These are phyloP conservation scores for Phataginus tetradactyla DNA, from an alignment of 2,797 vertebrate species.

Conservation along the genomic window DNA sequence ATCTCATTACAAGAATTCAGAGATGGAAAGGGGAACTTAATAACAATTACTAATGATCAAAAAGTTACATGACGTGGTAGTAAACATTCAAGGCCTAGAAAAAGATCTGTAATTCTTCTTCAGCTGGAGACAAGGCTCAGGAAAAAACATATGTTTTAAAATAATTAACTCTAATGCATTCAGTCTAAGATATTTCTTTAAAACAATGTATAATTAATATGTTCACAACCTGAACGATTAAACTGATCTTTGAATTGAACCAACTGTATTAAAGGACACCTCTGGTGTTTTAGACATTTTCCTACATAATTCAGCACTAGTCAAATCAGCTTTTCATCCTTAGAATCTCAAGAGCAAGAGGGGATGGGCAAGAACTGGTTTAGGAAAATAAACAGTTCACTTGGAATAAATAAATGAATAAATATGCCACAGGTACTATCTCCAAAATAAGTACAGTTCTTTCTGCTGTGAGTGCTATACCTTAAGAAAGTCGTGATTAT, in stretches of 20 bases:
- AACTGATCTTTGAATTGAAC: not conserved
- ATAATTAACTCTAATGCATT: not conserved
- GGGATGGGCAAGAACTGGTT: not conserved
- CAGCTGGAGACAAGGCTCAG: not conserved
- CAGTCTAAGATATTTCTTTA: not conserved
- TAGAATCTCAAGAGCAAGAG: not conserved
- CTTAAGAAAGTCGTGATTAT: not conserved
- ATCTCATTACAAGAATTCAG: constrained; percentile 39
- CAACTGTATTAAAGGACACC: not conserved
- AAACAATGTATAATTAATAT: not conserved
- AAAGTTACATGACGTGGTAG: constrained; percentile 28
- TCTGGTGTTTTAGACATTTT: not conserved
- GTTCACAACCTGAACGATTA: constrained; percentile 18
- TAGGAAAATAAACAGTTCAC: constrained; percentile 3
- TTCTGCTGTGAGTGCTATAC: not conserved
- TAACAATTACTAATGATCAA: constrained; percentile 39
- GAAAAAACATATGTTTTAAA: not conserved
- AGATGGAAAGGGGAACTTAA: not conserved
- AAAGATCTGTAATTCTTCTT: not conserved
- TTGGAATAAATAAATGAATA: not conserved
- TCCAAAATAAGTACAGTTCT: not conserved
- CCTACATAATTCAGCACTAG: not conserved
- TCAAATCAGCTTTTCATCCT: constrained; percentile 11
- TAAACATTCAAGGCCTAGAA: not conserved
- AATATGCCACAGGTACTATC: not conserved